Conservation (phyloP, 2,113 vertebrate species). For the Nothoprocta perdicaria region DNA sequence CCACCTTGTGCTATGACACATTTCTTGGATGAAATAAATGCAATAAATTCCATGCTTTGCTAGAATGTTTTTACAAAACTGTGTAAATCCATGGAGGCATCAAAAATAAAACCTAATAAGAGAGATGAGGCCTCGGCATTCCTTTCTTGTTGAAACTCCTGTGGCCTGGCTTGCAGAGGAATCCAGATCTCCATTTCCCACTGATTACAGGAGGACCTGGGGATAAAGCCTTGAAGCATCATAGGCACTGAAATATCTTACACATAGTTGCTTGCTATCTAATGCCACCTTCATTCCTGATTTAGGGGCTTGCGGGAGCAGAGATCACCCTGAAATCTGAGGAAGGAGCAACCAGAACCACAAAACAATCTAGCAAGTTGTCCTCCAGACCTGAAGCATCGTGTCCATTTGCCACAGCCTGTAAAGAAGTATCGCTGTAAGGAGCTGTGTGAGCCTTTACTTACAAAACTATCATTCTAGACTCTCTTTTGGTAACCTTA, state of each 20-base stretch:
- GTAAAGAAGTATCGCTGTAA: neutral
- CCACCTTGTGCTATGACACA: conserved; percentile 26
- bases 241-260: conserved; percentile 5
- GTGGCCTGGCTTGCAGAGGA: neutral
- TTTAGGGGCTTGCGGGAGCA: neutral
- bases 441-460: neutral
- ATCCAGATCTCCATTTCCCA: neutral
- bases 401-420: neutral
- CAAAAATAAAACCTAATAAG: conserved; percentile 45
- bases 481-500: neutral
- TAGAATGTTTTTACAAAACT: neutral
- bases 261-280: neutral
- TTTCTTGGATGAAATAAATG: conserved; percentile 33
- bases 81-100: conserved; percentile 22
- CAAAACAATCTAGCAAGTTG: neutral
- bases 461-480: neutral
- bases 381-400: neutral
- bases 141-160: neutral
- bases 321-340: neutral
- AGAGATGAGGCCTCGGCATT: conserved; percentile 33
- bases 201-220: conserved; percentile 11
- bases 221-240: conserved; percentile 41
- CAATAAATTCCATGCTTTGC: conserved; percentile 39
- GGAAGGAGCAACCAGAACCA: neutral
- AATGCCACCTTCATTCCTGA: neutral